These are phyloP conservation scores for Leptopilina clavipes DNA, from an alignment of 1,140 invertebrate genomes.

Conservation along the genomic window DNA sequence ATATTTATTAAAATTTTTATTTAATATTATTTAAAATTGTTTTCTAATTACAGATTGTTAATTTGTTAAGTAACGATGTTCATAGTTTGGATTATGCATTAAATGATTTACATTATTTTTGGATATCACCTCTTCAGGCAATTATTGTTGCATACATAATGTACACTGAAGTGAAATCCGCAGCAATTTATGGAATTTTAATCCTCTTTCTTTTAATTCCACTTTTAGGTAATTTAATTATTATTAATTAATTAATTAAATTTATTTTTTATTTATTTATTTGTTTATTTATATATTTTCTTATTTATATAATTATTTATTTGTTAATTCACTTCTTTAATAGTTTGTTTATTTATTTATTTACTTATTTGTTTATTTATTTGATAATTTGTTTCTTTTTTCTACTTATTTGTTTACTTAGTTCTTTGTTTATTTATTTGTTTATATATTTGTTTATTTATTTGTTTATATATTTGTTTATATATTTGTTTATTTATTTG, in stretches of 20 bases:
- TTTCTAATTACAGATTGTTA: conserved; percentile 89
- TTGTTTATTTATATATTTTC: conserved; percentile 17
- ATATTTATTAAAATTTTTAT: conserved; percentile 34
- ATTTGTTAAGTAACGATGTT: conserved; percentile 93
- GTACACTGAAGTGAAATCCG: conserved; percentile 83
- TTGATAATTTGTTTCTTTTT: no score
- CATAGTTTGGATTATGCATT: conserved; percentile 82
- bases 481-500: no score
- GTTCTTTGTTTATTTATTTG: no score
- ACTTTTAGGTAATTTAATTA: conserved; percentile 82
- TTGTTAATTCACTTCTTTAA: no score
- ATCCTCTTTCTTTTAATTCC: conserved; percentile 89
- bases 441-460: no score
- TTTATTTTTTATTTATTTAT: background rate
- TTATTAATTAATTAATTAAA: background rate
- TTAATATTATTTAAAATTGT: background rate
- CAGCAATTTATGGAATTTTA: conserved; percentile 85
- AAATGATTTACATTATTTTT: conserved; percentile 84
- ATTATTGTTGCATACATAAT: conserved; percentile 85
- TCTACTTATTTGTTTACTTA: no score
- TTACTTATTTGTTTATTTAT: no score
- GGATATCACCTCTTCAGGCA: conserved; percentile 88
- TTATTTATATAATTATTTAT: conserved; percentile 30
- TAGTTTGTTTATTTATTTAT: no score
- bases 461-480: no score